These are phyloP conservation scores for Eulemur macaco DNA, from an alignment of 2,113 vertebrate genomes.

Conservation along the genomic window DNA sequence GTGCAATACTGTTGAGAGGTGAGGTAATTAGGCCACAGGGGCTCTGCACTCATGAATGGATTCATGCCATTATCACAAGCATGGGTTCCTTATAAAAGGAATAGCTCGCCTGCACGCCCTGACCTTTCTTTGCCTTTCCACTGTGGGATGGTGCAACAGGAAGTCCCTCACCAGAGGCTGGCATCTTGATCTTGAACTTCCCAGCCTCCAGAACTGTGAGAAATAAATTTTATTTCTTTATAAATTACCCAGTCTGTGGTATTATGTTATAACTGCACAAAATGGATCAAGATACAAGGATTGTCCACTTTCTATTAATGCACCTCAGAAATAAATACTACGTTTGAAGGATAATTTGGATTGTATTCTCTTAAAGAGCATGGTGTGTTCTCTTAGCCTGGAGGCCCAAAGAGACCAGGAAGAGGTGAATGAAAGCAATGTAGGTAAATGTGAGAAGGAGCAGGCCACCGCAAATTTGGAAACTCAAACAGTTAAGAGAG, in stretches of 20 bases:
- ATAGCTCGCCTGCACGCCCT: neutral
- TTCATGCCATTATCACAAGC: neutral
- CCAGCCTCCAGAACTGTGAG: neutral
- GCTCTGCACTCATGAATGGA: neutral
- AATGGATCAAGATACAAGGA: neutral
- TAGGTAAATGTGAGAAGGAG: neutral
- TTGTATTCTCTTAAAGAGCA: neutral
- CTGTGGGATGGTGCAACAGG: neutral
- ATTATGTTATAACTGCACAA: neutral
- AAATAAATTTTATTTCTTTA: neutral
- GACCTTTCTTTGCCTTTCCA: neutral
- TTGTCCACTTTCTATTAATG: neutral
- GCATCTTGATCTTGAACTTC: neutral
- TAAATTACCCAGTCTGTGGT: neutral
- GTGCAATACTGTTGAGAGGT: neutral
- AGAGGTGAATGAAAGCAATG: neutral
- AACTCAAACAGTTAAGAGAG: neutral
- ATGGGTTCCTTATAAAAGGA: neutral
- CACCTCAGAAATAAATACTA: neutral
- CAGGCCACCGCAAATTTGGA: neutral
- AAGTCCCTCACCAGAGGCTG: neutral
- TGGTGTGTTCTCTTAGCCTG: neutral
- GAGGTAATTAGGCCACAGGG: neutral
- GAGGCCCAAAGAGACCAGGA: neutral
- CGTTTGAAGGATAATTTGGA: neutral